These are phyloP conservation scores for Saccopteryx bilineata DNA, from an alignment of 2,113 vertebrate species.

Conservation along the genomic window DNA sequence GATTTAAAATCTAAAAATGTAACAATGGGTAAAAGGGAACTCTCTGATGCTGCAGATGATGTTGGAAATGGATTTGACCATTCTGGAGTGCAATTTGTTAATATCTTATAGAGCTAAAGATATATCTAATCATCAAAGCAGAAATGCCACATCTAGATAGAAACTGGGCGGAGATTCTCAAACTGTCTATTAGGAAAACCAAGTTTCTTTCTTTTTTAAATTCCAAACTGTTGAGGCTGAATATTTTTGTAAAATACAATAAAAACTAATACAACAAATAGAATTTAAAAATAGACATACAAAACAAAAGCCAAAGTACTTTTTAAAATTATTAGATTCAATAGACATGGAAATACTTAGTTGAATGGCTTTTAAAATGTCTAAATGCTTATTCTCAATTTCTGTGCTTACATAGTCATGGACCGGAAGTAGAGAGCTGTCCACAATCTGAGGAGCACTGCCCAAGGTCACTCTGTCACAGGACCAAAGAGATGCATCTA, in stretches of 20 bases:
- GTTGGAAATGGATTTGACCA: neutral
- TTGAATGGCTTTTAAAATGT: neutral
- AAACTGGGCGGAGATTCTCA: neutral
- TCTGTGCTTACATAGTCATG: neutral
- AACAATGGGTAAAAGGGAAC: neutral
- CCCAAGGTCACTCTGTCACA: neutral
- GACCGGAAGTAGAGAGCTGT: neutral
- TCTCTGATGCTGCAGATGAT: rapidly evolving
- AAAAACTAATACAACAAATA: conserved; percentile 18
- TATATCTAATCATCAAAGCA: neutral
- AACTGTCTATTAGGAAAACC: neutral
- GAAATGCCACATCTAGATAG: neutral
- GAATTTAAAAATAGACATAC: neutral
- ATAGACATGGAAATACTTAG: neutral
- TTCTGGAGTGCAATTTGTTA: neutral
- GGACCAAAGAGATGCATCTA: neutral
- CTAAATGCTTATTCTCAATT: neutral
- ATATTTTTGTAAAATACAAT: neutral
- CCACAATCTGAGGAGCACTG: neutral
- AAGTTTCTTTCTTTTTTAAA: neutral
- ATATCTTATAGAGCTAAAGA: neutral
- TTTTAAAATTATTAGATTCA: neutral
- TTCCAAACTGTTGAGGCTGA: neutral
- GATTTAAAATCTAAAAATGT: neutral
- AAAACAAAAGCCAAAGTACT: neutral